Base-by-base conservation (phyloP, 2,888 invertebrate genomes). In the Caenorhabditis sp. region DNA sequence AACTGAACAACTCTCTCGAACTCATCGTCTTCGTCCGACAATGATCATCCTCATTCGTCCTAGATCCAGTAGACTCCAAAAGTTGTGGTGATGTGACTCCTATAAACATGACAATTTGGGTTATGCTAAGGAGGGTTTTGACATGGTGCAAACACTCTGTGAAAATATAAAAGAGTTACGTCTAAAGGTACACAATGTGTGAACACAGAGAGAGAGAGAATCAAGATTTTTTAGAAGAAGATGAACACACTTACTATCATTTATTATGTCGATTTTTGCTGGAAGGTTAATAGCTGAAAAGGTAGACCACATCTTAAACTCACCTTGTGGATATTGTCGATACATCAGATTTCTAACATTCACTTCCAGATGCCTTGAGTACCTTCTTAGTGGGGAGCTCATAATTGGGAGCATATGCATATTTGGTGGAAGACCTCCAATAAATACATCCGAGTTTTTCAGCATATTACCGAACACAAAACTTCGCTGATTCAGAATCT, bases 391-490 rank as follows among this genome's bases (percentile, higher is more conserved):
- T 7, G 87, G 87, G 7, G 84, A 84, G 27, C 78, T 77, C 83
- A 87, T 82, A 25, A 70, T 65, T 20, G 79, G 78, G 14, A 86
- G 73, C 54, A 81, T 76, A 59, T 83, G 83, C 31, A 85, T 70
- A 58, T 84, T 85, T 26, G 92, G 92, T 76, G 96, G 96, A 91
- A 97, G 93, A 31, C 97, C 97, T n/a, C 97, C 97, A 78, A 97
- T 92, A 90, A 94, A 97, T 70, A 97, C 94, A 89, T 94, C 94
- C 36, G 95, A 94, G 89, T 95, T 95, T 76, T 93, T 93, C 75
- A 91, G 91, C 87, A 93, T 92, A 88, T 93, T 92, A 36, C 95
- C 95, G 89, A 95, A 95, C 84, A 83, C 92, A 88, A 93, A 94
- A 89, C 95, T 94, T 86, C 93, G 93, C 79, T 95, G 94, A 56